These are phyloP conservation scores for Parambassis ranga DNA, from an alignment of 2,797 vertebrate genomes.

Conservation along the genomic window DNA sequence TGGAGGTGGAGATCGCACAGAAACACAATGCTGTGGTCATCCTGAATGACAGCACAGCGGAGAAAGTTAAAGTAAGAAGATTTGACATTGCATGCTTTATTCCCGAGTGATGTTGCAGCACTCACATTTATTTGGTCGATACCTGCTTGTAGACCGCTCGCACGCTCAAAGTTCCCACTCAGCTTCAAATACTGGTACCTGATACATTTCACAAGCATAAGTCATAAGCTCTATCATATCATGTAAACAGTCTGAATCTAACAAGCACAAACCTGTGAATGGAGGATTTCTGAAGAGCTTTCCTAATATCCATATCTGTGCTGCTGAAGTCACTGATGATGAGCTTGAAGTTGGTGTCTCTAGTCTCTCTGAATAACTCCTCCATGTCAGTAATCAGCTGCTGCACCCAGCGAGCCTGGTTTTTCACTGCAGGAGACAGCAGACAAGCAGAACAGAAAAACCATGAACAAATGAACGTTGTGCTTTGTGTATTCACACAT, in stretches of 20 bases:
- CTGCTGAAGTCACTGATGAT: conserved; percentile 92
- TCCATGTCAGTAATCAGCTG: conserved; percentile 94
- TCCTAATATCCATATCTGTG: conserved; percentile 89
- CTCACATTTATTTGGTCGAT: conserved; percentile 87
- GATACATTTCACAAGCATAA: conserved; percentile 1
- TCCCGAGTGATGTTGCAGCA: not conserved
- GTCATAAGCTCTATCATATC: not conserved
- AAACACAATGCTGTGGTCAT: conserved; percentile 93
- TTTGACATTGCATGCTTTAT: not conserved
- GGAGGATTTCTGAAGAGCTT: conserved; percentile 81
- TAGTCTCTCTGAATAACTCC: conserved; percentile 77
- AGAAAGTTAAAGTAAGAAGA: not conserved
- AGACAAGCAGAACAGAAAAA: too few relatives aligned
- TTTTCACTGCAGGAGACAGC: conserved; percentile 83
- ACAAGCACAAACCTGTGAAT: conserved; percentile 81
- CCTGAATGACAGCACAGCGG: conserved; percentile 76
- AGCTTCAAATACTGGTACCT: conserved; percentile 89
- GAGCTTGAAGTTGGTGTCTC: conserved; percentile 88
- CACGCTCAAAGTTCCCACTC: conserved; percentile 91
- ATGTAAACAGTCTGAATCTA: not conserved
- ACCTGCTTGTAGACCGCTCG: conserved; percentile 93
- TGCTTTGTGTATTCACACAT: too few relatives aligned
- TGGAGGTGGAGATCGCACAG: conserved; percentile 96
- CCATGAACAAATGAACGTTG: too few relatives aligned
- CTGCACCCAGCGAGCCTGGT: conserved; percentile 95